Base-by-base conservation (phyloP, 2,113 vertebrate genomes). In the Suricata suricatta region DNA sequence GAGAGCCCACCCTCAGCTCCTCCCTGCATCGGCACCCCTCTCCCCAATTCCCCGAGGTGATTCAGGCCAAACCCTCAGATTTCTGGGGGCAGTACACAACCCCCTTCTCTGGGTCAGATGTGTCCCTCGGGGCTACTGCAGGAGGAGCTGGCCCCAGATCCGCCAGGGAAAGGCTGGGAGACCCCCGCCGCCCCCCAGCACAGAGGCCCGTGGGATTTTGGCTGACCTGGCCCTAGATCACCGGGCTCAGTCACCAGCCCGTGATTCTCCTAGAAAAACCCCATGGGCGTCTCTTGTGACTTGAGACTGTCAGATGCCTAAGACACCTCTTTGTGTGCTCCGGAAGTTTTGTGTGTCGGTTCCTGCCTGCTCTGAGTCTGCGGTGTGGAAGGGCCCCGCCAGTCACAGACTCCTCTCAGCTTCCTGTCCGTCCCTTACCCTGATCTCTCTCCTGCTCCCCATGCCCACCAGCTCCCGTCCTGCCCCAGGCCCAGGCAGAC, bases 281-380 rank as follows among this genome's bases (percentile, higher is more conserved):
- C 47, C 19, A 27, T 0, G 4, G 6, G 10, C 74, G 38, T 69
- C 38, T 83, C 87, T 74, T n/a, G 27, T 5, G 33, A 44, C 71
- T 27, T 0, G 0, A 52, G 47, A 35, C 21, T 63, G 54, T 52
- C 0, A 2, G 29, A 44, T 19, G 38, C 77, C 16, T 13, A 44
- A 29, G 68, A 10, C 10, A 35, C 27, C 1, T 2, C 27, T 5
- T 47, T 14, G 47, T 33, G 7, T 0, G 6, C 31, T 54, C 50
- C 35, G 0, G 13, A 54, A 63, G 31, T 5, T 4, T 52, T 33
- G 3, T 1, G 0, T 7, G 23, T 38, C 33, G 2, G 8, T 31
- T 87, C 50, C 85, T 12, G 12, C 23, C 63, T 11, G 17, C 44
- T 7, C 38, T 71, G 50, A 29, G 31, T 50, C 52, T 74, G 60